Evolutionary conservation across 1,140 invertebrate species (phyloP).

Genomic region (Pseudachorutes palmiensis): DNA sequence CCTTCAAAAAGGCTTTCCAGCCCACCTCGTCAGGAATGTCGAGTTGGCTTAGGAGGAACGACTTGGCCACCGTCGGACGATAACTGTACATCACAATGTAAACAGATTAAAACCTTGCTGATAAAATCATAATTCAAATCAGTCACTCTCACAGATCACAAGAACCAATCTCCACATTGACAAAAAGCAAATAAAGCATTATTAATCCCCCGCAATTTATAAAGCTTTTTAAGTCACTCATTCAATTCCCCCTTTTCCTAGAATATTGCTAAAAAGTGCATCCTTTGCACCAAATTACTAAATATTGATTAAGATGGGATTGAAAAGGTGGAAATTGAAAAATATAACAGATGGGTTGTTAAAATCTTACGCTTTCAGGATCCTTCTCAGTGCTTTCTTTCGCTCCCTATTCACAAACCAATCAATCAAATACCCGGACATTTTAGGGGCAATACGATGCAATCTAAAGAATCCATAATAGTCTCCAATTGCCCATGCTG

Average conservation of each 20-base stretch:
- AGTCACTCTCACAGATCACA: neutral
- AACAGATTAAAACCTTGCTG: slow-evolving; percentile 6
- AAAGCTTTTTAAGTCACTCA: no score
- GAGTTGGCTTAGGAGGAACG: slow-evolving; percentile 36
- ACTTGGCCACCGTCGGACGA: slow-evolving; percentile 29
- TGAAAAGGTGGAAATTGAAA: neutral
- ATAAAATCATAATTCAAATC: neutral
- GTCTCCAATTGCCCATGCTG: slow-evolving; percentile 84
- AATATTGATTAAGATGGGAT: slow-evolving; percentile 10
- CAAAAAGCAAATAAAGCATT: slow-evolving; percentile 7
- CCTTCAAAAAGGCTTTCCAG: slow-evolving; percentile 35
- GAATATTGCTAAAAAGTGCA: no score
- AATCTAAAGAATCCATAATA: slow-evolving; percentile 86
- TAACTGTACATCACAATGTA: slow-evolving; percentile 34
- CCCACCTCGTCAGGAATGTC: slow-evolving; percentile 25
- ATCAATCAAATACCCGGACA: slow-evolving; percentile 94
- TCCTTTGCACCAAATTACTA: no score
- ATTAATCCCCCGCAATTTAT: no score
- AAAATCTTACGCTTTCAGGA: slow-evolving; percentile 90
- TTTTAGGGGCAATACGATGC: slow-evolving; percentile 76
- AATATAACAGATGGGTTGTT: neutral
- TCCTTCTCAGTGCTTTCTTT: slow-evolving; percentile 77
- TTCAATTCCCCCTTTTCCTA: no score
- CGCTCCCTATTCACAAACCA: slow-evolving; percentile 92
- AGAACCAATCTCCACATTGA: neutral